phyloP scores from a whole-genome alignment of 2,113 vertebrate species.

The Felis catus region F.catus_Fca126_mat1.0 CM031418.1:110829501-110830000 shows the following conservation, averaged over 20 bases:
- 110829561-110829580: background rate
- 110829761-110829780: background rate
- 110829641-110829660: background rate
- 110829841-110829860: background rate
- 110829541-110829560: constrained; percentile 47
- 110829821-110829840: background rate
- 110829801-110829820: background rate
- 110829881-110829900: background rate
- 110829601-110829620: background rate
- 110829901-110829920: background rate
- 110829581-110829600: background rate
- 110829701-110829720: background rate
- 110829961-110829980: background rate
- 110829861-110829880: background rate
- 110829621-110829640: background rate
- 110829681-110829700: background rate
- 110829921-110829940: background rate
- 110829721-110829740: background rate
- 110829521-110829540: background rate
- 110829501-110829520: background rate
- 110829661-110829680: constrained; percentile 5
- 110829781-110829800: background rate
- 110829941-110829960: background rate
- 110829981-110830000: background rate
- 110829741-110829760: background rate